These are phyloP conservation scores for Agonopterix heracliana DNA, from an alignment of 2,888 invertebrate species.

Conservation along the genomic window DNA sequence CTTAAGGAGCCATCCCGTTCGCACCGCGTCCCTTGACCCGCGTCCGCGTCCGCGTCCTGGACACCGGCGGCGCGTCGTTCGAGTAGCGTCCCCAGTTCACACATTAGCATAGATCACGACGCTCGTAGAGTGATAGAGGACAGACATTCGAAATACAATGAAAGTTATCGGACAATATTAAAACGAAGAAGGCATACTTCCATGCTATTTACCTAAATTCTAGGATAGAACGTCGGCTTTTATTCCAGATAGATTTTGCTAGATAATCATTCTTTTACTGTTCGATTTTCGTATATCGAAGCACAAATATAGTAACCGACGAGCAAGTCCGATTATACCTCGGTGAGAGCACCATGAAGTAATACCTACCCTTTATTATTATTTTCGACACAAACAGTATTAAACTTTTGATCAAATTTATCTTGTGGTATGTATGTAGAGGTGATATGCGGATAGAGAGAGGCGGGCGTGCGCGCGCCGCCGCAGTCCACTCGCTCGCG, in stretches of 20 bases:
- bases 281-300: constrained; percentile 63
- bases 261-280: constrained; percentile 66
- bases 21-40: constrained; percentile 22
- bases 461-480: constrained; percentile 34
- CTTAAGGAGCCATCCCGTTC: constrained; percentile 20
- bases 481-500: background rate
- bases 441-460: constrained; percentile 68
- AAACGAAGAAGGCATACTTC: constrained; percentile 71
- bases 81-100: constrained; percentile 31
- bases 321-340: constrained; percentile 58
- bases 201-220: constrained; percentile 69
- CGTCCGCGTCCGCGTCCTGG: constrained; percentile 13
- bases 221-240: constrained; percentile 73
- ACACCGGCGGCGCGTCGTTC: constrained; percentile 23
- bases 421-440: constrained; percentile 65
- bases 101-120: constrained; percentile 66
- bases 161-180: constrained; percentile 73
- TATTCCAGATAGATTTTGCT: constrained; percentile 75
- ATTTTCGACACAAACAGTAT: constrained; percentile 69
- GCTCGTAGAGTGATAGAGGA: constrained; percentile 71
- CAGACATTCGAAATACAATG: constrained; percentile 63
- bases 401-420: constrained; percentile 66
- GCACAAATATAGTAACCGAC: constrained; percentile 67
- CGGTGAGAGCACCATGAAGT: constrained; percentile 48
- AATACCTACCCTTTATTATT: constrained; percentile 53